Base-by-base conservation (phyloP, 2,113 vertebrate species). In the Corythaeola cristata region DNA sequence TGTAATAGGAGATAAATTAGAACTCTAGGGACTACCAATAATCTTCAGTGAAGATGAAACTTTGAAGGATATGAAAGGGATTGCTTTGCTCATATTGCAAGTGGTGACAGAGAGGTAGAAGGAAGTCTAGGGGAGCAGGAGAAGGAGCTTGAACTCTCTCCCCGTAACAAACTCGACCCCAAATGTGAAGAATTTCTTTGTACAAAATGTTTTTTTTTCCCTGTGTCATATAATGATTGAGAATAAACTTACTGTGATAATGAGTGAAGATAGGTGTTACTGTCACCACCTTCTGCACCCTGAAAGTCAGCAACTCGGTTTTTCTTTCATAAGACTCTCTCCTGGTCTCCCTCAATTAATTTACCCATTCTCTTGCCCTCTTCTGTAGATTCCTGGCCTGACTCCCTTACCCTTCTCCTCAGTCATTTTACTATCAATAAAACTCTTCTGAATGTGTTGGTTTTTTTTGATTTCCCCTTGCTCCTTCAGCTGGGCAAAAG, bases 1-100 rank as follows among this genome's bases (percentile, higher is more conserved):
- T 75, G 39, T 80, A 92, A 87, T n/a, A 87, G 69, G 58, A 75
- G 93, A 87, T 81, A 95, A 96, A 97, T 95, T 76, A 75, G 66
- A 87, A 78, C 90, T 90, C 95, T 76, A 45, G 94, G 60, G 88
- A 82, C 28, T 72, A 32, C 35, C 56, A 68, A 47, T 78, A 75
- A 24, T n/a, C 11, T 68, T 93, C 76, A 75, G 47, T 53, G 33
- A 93, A 53, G 85, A 68, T 52, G 62, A 64, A 89, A 81, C 60
- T 89, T 64, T 41, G 52, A 85, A 87, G 73, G 39, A 22, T 60
- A 35, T 45, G n/a, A 81, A 90, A 84, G 52, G 12, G 30, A 45
- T 78, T 81, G 47, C 39, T 84, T 92, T 88, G 44, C 44, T 96
- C 12, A 21, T 63, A 15, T 22, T 68, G 44, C 47, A 86, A 41